Conservation (phyloP, 1,140 invertebrate genomes). For the Cydia fagiglandana region DNA sequence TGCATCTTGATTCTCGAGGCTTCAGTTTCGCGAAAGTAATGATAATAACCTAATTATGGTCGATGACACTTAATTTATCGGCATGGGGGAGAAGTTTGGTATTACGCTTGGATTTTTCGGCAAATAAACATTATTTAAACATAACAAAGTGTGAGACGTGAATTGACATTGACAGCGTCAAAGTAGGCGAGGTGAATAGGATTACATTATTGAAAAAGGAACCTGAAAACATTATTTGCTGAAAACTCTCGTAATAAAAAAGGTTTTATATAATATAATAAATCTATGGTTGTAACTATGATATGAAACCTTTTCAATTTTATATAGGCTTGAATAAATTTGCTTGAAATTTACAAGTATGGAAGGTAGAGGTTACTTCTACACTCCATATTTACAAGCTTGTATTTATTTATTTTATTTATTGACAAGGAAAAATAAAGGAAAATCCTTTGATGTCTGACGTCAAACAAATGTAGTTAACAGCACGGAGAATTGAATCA, state of each 20-base stretch:
- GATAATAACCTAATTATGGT: neutral
- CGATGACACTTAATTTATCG: neutral
- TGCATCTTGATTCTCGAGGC: constrained; percentile 50
- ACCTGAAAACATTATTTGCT: neutral
- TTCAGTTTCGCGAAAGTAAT: constrained; percentile 22
- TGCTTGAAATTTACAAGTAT: no score
- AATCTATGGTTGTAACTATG: neutral
- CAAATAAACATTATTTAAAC: constrained; percentile 5
- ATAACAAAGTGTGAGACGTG: neutral
- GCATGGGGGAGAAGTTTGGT: constrained; percentile 1
- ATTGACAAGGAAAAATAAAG: no score
- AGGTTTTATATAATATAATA: no score
- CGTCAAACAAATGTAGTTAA: no score
- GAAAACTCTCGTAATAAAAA: neutral
- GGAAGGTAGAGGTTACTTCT: no score
- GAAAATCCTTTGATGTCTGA: no score
- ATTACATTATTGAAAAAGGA: neutral
- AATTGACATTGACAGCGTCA: constrained; percentile 20
- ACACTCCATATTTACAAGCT: no score
- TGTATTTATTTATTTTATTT: no score
- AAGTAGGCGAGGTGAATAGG: neutral
- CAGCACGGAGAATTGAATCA: no score
- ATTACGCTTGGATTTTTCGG: neutral
- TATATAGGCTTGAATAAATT: no score
- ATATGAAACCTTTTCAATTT: no score